A percentile compares a stretch with the other conserved stretches of the same genome.
Evolutionary conservation across 1,140 invertebrate species (phyloP).

Genomic region (Laupala kohalensis): DNA sequence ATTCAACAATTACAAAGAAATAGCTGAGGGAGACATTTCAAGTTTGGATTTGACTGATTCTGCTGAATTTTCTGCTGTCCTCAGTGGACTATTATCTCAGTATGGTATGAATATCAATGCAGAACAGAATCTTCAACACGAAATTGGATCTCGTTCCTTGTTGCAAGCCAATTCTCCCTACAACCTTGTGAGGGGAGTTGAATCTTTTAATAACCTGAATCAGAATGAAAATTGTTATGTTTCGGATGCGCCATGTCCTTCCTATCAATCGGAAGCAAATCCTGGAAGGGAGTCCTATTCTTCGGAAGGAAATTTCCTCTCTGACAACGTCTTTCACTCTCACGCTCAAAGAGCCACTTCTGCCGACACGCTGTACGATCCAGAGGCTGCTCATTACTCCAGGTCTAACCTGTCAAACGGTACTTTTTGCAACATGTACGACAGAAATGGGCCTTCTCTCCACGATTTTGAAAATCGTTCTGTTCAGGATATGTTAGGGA

Average conservation of each 20-base stretch:
- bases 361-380: not conserved
- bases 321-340: not conserved
- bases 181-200: not conserved
- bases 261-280: not conserved
- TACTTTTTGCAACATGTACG: not conserved
- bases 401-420: not conserved
- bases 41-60: conserved; percentile 12
- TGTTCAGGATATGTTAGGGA: not conserved
- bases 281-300: not conserved
- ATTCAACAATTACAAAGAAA: not conserved
- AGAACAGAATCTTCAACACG: not conserved
- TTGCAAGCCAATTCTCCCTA: not conserved
- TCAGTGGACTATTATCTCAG: conserved; percentile 13
- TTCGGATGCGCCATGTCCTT: not conserved
- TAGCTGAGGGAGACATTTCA: not conserved
- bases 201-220: not conserved
- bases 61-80: conserved; percentile 14
- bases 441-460: not conserved
- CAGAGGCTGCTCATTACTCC: not conserved
- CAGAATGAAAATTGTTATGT: not conserved
- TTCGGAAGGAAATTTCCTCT: not conserved
- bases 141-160: no score
- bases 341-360: not conserved
- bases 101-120: conserved; percentile 10
- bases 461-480: not conserved